A percentile compares a stretch with the other conserved stretches of the same genome.
These are phyloP conservation scores for Odocoileus hemionus DNA, from an alignment of 2,113 vertebrate genomes.

Conservation along the genomic window DNA sequence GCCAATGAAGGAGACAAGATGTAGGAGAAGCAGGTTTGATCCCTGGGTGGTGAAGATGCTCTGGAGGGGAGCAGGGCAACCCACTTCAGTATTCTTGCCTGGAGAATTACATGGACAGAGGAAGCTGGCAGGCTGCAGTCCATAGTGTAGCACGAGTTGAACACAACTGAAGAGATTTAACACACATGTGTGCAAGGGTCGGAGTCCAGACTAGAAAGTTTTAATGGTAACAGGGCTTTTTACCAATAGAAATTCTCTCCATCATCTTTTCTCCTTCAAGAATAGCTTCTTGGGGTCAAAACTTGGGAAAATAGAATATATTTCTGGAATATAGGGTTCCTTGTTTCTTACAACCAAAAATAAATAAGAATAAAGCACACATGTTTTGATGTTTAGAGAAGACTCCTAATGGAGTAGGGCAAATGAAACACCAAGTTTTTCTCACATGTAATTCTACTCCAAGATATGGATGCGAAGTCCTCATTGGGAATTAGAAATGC, in stretches of 20 bases:
- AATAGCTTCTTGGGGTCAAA: background rate
- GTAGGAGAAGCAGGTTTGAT: background rate
- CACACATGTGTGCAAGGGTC: background rate
- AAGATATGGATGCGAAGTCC: background rate
- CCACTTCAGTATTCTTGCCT: background rate
- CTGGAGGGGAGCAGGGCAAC: background rate
- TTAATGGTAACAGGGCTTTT: background rate
- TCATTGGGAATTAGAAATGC: background rate
- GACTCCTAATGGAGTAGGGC: background rate
- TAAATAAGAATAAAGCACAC: background rate
- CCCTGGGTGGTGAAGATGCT: background rate
- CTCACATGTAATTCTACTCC: background rate
- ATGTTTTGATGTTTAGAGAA: background rate
- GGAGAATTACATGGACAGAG: background rate
- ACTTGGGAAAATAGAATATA: background rate
- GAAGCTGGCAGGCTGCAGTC: background rate
- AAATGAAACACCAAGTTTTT: background rate
- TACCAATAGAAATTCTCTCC: background rate
- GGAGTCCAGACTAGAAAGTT: background rate
- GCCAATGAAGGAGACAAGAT: background rate
- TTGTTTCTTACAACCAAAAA: background rate
- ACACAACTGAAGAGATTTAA: background rate
- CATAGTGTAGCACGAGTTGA: background rate
- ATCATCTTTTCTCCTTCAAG: background rate
- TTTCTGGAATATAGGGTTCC: background rate